phyloP scores from a whole-genome alignment of 2,797 vertebrate genomes.

The Trichosurus vulpecula region DNA sequence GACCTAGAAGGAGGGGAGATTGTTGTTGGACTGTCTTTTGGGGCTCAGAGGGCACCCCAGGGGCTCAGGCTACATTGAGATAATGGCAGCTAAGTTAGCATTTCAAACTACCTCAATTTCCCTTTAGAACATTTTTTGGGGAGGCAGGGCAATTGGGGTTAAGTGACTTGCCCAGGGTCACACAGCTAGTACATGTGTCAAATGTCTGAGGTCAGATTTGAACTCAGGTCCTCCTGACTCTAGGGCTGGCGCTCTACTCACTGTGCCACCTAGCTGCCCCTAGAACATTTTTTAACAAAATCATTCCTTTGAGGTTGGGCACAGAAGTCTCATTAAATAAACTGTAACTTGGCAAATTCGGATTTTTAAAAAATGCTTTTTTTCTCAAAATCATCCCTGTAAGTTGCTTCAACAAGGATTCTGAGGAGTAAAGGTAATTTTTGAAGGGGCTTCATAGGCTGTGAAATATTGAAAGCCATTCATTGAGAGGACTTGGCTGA shows the following conservation, averaged over 20 bases:
- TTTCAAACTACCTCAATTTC: background rate
- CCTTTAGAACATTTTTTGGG: conserved; percentile 4
- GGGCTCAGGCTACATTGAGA: background rate
- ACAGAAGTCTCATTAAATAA: conserved; percentile 32
- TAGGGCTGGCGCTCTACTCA: too few species aligned
- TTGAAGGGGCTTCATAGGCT: background rate
- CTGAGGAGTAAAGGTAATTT: conserved; percentile 24
- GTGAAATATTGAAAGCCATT: background rate
- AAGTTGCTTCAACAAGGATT: background rate
- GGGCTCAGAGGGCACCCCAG: background rate
- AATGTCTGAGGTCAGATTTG: too few species aligned
- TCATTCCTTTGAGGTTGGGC: background rate
- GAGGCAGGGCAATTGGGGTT: too few species aligned
- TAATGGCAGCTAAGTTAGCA: conserved; percentile 8
- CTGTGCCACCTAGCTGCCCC: too few species aligned
- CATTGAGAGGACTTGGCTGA: background rate
- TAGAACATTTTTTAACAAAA: background rate
- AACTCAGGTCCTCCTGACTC: too few species aligned
- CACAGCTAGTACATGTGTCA: too few species aligned
- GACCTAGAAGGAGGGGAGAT: conserved; percentile 49
- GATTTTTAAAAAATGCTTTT: conserved; percentile 34
- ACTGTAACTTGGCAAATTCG: background rate
- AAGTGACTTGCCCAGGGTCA: too few species aligned
- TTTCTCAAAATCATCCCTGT: conserved; percentile 10
- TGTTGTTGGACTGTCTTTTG: conserved; percentile 6